phyloP scores from a whole-genome alignment of 1,140 invertebrate species.

The Bradynema listronoti region DNA sequence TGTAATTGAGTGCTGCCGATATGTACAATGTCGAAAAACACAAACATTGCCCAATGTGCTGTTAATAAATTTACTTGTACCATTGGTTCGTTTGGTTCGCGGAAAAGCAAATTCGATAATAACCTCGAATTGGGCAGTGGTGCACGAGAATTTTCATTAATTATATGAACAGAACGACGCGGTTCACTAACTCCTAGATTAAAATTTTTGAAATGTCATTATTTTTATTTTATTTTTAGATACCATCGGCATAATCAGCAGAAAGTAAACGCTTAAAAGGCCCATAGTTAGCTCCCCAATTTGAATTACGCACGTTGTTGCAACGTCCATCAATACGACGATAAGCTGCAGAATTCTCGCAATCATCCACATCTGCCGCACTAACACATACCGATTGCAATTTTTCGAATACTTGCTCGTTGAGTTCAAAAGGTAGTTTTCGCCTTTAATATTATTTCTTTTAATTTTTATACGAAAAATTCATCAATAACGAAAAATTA shows the following conservation, averaged over 20 bases:
- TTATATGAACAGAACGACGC: conserved; percentile 25
- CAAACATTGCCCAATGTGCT: conserved; percentile 39
- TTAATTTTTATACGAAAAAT: neutral
- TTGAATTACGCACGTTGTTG: conserved; percentile 32
- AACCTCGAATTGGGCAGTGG: conserved; percentile 39
- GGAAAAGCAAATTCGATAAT: conserved; percentile 41
- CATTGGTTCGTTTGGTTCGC: conserved; percentile 24
- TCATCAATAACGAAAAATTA: neutral
- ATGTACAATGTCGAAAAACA: conserved; percentile 44
- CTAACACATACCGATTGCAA: conserved; percentile 8
- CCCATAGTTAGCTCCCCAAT: conserved; percentile 31
- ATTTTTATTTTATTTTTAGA: conserved; percentile 4
- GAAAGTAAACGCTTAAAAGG: conserved; percentile 28
- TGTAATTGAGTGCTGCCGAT: conserved; percentile 39
- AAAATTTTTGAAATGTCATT: conserved; percentile 22
- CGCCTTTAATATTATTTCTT: neutral
- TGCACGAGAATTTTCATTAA: conserved; percentile 3
- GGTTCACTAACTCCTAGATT: conserved; percentile 35
- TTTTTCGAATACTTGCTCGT: neutral
- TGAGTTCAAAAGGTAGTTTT: neutral
- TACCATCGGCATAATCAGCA: conserved; percentile 40
- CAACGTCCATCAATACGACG: conserved; percentile 32
- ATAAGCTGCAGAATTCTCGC: conserved; percentile 24
- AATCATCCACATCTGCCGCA: conserved; percentile 11
- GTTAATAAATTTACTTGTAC: conserved; percentile 23